Evolutionary conservation across 2,888 invertebrate genomes (phyloP).

Genomic region (Eueremaeus valkanovi): DNA sequence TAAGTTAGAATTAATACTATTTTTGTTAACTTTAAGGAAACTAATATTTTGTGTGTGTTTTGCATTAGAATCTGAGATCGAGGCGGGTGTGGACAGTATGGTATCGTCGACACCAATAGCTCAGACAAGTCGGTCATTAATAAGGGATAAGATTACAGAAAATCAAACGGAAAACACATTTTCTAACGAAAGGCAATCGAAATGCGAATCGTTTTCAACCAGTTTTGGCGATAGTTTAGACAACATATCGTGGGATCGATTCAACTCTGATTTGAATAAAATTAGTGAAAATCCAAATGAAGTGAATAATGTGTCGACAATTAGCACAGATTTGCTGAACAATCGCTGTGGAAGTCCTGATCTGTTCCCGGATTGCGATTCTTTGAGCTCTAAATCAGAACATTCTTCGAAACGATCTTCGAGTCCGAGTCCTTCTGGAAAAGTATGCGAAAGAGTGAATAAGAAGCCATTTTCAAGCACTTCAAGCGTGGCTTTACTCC

Average conservation of each 20-base stretch:
- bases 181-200: background rate
- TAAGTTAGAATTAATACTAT: too few species aligned
- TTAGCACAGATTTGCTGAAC: background rate
- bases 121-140: too few species aligned
- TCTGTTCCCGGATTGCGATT: background rate
- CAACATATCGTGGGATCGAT: slow-evolving; percentile 12
- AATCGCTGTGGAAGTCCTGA: background rate
- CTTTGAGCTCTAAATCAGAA: background rate
- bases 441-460: background rate
- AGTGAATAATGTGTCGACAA: background rate
- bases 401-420: background rate
- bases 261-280: slow-evolving; percentile 6
- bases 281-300: background rate
- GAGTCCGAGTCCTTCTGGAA: background rate
- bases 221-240: slow-evolving; percentile 26
- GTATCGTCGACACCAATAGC: too few species aligned
- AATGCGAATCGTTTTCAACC: background rate
- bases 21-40: too few species aligned
- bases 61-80: too few species aligned
- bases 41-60: too few species aligned
- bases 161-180: background rate
- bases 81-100: too few species aligned
- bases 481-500: background rate
- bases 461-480: background rate
- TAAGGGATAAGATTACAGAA: too few species aligned